Base-by-base conservation (phyloP, 2,888 invertebrate species). In the Dugesia japonica region DNA sequence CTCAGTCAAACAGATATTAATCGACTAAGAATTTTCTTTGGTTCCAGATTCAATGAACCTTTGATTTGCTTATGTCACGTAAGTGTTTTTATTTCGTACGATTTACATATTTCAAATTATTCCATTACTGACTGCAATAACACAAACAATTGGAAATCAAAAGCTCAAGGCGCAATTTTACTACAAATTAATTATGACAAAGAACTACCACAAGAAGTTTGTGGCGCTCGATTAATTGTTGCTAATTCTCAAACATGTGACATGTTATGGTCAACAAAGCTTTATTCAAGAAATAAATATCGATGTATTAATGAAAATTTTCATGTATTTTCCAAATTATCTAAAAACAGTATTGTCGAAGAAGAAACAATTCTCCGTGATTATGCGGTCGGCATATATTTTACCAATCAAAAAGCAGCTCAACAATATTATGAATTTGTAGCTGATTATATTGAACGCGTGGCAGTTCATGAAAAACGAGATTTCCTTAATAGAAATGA, bases 261-360 rank as follows among this genome's bases (percentile, higher is more conserved):
- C 56, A 56, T n/a, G 56, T 56, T 56, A 56, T 56, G 56, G 56
- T 56, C 56, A 23, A 56, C 56, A n/a, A 20, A n/a, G 7, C 56
- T 56, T n/a, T 56, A 56, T n/a, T 56, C 56, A 4, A 9, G 56
- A n/a, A 56, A 56, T n/a, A 4, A n/a, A 56, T 56, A 56, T 23
- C 56, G n/a, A 20, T 56, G 56, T 56, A 56, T 56, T n/a, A n/a
- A 56, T 56, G 20, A 56, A 56, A n/a, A 23, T 56, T 56, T 56
- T n/a, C 56, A 56, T 56, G 23, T 56, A 7, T 56, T 56, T 20
- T 56, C 7, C 23, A 56, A 56, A n/a, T 56, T 56, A n/a, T 20
- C 4, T n/a, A 56, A 56, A 56, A n/a, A 56, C n/a, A 7, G 7
- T 4, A n/a, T 9, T 9, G 7, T 13, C n/a, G 56, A 56, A 56